Evolutionary conservation across 2,797 vertebrate genomes (phyloP).

Genomic region (Acrocephalus scirpaceus): DNA sequence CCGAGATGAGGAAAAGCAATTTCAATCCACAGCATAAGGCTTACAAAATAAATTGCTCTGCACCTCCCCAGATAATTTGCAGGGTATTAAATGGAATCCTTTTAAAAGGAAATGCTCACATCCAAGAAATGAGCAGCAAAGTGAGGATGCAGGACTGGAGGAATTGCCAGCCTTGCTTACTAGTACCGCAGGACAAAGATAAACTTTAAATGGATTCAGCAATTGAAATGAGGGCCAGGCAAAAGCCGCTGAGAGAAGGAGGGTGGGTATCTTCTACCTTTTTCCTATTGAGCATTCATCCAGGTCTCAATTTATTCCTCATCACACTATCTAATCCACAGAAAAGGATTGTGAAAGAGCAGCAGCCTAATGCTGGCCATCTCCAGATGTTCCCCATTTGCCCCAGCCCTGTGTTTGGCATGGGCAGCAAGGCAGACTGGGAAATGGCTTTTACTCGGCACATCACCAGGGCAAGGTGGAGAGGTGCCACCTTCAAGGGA

Average conservation of each 20-base stretch:
- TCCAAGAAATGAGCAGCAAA: constrained; percentile 14
- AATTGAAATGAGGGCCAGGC: neutral
- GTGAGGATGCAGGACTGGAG: neutral
- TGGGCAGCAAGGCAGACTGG: neutral
- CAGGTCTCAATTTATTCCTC: neutral
- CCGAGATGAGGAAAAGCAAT: constrained; percentile 44
- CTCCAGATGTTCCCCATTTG: neutral
- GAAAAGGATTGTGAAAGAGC: neutral
- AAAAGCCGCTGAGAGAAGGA: neutral
- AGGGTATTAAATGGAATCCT: constrained; percentile 62
- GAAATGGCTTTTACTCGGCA: accelerated
- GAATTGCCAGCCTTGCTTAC: constrained; percentile 33
- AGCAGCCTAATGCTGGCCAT: neutral
- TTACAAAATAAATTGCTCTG: constrained; percentile 62
- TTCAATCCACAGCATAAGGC: constrained; percentile 29
- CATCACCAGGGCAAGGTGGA: neutral
- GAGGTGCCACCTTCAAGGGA: accelerated
- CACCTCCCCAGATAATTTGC: constrained; percentile 63
- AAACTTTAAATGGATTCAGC: constrained; percentile 30
- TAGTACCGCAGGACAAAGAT: neutral
- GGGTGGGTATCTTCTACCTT: neutral
- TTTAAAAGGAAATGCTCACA: constrained; percentile 15
- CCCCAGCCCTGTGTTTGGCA: accelerated
- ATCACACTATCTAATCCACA: neutral
- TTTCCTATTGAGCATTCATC: neutral